Base-by-base conservation (phyloP, 2,797 vertebrate genomes). In the Harpagifer antarcticus region DNA sequence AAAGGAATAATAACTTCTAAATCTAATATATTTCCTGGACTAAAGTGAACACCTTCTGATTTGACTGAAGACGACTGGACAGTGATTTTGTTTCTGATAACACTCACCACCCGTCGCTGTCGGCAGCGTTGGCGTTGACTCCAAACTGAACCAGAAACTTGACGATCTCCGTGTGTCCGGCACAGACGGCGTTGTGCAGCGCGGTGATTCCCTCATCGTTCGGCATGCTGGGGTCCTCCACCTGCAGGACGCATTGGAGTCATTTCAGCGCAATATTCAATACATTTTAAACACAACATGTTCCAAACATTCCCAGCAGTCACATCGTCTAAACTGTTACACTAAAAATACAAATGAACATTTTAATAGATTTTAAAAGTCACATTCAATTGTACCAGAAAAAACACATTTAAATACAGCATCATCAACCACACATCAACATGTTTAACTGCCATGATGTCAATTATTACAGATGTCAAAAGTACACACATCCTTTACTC, bases 131-230 rank as follows among this genome's bases (percentile, higher is more conserved):
- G 1, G 96, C 96, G 0, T 99, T 98, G 61, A 99, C 97, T 0
- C 98, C 98, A 10, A 97, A 99, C 85, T 98, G 97, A 37, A 99
- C 97, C 78, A 99, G 89, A 85, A 99, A 99, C 91, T 96, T 97
- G 2, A 99, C 97, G 0, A 99, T 98, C 47, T 99, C 96, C 0
- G 95, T 95, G 92, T 99, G 98, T 2, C 98, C 98, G 0, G 98
- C 98, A 0, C 98, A 99, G 72, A 99, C 98, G 0, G 97, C 96
- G 0, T 99, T 99, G 85, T 99, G 98, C 54, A 99, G 96, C 0
- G 98, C 97, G 0, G 98, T 99, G 88, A 99, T 99, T 57, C 98
- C 98, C 75, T 99, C 98, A 0, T 99, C 98, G 0, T 99, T 99
- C 0, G 98, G 95, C 89, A 94, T 93, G 83, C 98, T 99, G 1